A percentile compares a stretch with the other conserved stretches of the same genome.
These are phyloP conservation scores for Clarias gariepinus DNA, from an alignment of 2,113 vertebrate species.

Conservation along the genomic window DNA sequence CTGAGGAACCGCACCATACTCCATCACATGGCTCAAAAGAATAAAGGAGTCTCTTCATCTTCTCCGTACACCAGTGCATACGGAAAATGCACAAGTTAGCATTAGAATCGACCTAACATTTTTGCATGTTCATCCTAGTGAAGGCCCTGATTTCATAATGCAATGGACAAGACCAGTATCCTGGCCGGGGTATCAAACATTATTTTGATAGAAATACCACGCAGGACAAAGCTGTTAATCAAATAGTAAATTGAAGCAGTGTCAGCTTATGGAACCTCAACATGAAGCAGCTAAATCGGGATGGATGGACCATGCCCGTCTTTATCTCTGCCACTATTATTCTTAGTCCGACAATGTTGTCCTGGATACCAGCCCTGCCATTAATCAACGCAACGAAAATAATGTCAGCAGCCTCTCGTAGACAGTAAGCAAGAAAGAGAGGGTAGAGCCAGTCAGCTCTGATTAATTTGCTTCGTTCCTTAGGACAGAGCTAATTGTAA, in stretches of 20 bases:
- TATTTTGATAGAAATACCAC: slow-evolving; percentile 44
- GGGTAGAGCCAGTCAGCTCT: slow-evolving; percentile 62
- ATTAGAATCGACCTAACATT: slow-evolving; percentile 28
- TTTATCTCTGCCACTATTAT: slow-evolving; percentile 67
- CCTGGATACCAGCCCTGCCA: slow-evolving; percentile 73
- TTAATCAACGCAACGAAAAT: slow-evolving; percentile 76
- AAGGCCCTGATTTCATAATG: background rate
- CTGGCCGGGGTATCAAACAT: slow-evolving; percentile 21
- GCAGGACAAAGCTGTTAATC: slow-evolving; percentile 39
- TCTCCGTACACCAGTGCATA: slow-evolving; percentile 1
- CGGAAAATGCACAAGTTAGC: slow-evolving; percentile 10
- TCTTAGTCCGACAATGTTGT: slow-evolving; percentile 73
- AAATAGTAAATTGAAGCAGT: slow-evolving; percentile 44
- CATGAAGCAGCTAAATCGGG: slow-evolving; percentile 63
- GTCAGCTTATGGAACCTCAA: slow-evolving; percentile 41
- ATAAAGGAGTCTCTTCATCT: slow-evolving; percentile 27
- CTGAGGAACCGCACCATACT: slow-evolving; percentile 26
- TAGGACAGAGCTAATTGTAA: slow-evolving; percentile 68
- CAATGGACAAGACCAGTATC: slow-evolving; percentile 11
- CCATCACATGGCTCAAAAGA: background rate
- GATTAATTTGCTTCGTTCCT: slow-evolving; percentile 72
- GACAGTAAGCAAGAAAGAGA: slow-evolving; percentile 51
- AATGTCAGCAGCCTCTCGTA: slow-evolving; percentile 62
- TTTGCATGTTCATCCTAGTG: slow-evolving; percentile 1
- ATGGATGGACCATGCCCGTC: slow-evolving; percentile 71